Evolutionary conservation across 2,113 vertebrate species (phyloP), one percentile per base, ranked within the genome.

Genomic region (Puntigrus tetrazona): DNA sequence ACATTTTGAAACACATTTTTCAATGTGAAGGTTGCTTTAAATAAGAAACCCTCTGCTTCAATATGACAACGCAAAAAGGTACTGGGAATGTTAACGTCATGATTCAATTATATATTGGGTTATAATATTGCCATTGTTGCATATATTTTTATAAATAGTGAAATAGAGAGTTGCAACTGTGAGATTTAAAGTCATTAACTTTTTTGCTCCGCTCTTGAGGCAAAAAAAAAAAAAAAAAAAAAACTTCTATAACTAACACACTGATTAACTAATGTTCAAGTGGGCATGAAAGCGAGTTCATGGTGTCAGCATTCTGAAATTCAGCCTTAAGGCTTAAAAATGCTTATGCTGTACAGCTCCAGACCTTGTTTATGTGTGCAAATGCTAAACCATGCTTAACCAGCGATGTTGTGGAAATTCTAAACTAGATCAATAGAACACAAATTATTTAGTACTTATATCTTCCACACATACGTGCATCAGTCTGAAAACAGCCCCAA

Each of bases 231-330:
- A n/a, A 61, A 27, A 27, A 22, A 9, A 13, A 36, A 29, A 69
- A 22, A 36, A 9, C 5, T 29, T 29, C 7, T 9, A 41, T 8
- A 34, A 5, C 25, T 52, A 77, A 77, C 29, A 57, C 25, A 80
- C 34, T 63, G 55, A 27, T 27, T 55, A 78, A n/a, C 36, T 22
- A 20, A 43, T 63, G 25, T 45, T 79, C 25, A 80, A 65, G n/a
- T 65, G 59, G n/a, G 59, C 78, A 65, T 65, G 34, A 41, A 78
- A 61, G 34, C 45, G 59, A 45, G 43, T 50, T 72, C 34, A 38
- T 78, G 52, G 20, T 25, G 22, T 78, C 20, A 59, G 52, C 52
- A 57, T 59, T 38, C 1, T 9, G 14, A 38, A 78, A 10, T 59
- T 25, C 6, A 25, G 31, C 76, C 27, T 67, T 47, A 75, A 47